Conservation (phyloP, 2,113 vertebrate genomes). For the Conger conger region DNA sequence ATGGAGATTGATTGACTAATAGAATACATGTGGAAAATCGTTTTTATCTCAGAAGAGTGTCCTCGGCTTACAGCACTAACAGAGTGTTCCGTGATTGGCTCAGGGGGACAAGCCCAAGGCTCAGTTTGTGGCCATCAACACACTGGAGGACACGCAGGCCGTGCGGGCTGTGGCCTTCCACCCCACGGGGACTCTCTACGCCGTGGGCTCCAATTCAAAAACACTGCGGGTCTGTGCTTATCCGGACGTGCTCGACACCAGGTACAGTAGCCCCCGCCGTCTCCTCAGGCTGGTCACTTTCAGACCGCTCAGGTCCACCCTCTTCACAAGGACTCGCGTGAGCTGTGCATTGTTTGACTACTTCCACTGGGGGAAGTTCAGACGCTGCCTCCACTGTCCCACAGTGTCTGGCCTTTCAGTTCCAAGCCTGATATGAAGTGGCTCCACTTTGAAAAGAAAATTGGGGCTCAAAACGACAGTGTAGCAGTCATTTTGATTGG, state of each 20-base stretch:
- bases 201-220: constrained; percentile 97
- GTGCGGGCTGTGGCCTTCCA: constrained; percentile 96
- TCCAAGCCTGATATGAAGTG: too few species aligned
- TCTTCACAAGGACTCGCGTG: neutral
- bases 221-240: constrained; percentile 93
- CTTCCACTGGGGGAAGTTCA: too few species aligned
- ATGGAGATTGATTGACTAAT: neutral
- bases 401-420: too few species aligned
- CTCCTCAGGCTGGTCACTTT: neutral
- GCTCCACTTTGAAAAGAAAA: too few species aligned
- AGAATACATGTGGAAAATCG: neutral
- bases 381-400: too few species aligned
- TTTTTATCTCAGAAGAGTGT: neutral
- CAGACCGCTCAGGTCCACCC: neutral
- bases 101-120: constrained; percentile 81
- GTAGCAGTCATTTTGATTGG: too few species aligned
- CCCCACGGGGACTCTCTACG: constrained; percentile 89
- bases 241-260: constrained; percentile 77
- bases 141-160: constrained; percentile 94
- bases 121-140: constrained; percentile 84
- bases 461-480: too few species aligned
- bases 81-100: constrained; percentile 23
- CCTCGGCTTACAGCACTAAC: neutral
- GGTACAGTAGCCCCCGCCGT: constrained; percentile 60
- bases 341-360: neutral